phyloP scores from a whole-genome alignment of 1,140 invertebrate genomes.

The Tetramorium alpestre region DNA sequence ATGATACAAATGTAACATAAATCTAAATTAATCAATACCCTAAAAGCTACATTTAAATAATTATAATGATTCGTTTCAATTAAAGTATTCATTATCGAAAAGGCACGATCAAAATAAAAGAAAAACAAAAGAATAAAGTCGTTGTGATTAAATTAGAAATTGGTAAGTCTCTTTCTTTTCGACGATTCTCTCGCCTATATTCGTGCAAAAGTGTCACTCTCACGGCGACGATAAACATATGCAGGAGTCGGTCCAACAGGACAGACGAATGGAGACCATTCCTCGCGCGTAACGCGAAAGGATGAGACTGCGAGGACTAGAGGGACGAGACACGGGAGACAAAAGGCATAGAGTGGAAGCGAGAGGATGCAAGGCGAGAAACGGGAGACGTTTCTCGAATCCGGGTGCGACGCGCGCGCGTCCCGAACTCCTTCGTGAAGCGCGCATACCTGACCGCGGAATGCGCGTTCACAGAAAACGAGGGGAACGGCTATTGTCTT shows the following conservation, averaged over 20 bases:
- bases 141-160: background rate
- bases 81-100: background rate
- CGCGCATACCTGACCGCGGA: slow-evolving; percentile 76
- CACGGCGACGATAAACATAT: slow-evolving; percentile 72
- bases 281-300: slow-evolving; percentile 61
- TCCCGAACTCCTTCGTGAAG: slow-evolving; percentile 59
- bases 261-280: slow-evolving; percentile 76
- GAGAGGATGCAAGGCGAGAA: slow-evolving; percentile 26
- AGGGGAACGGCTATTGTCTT: slow-evolving; percentile 83
- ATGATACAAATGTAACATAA: background rate
- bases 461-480: slow-evolving; percentile 78
- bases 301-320: slow-evolving; percentile 38
- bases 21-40: background rate
- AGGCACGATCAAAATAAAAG: background rate
- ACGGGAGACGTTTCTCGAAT: slow-evolving; percentile 46
- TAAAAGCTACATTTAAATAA: slow-evolving; percentile 1
- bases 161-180: background rate
- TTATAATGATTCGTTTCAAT: slow-evolving; percentile 11
- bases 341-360: slow-evolving; percentile 27
- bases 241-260: slow-evolving; percentile 65
- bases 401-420: slow-evolving; percentile 65
- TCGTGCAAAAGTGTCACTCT: slow-evolving; percentile 76
- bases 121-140: background rate
- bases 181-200: slow-evolving; percentile 50
- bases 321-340: slow-evolving; percentile 52